phyloP scores from a whole-genome alignment of 2,113 vertebrate species.

The Amazona vittata region DNA sequence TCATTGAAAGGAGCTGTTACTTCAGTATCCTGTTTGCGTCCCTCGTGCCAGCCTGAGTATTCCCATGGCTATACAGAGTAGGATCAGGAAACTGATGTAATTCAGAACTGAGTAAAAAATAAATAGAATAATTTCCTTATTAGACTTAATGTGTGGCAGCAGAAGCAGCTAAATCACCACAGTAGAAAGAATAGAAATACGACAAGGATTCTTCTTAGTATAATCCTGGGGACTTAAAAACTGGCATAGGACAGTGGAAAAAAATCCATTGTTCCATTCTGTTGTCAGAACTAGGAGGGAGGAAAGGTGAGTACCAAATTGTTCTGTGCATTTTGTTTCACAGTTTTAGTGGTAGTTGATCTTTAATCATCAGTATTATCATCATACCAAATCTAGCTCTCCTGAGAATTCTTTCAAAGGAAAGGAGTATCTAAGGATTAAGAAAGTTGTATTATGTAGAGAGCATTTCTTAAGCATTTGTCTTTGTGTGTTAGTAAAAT shows the following conservation, averaged over 20 bases:
- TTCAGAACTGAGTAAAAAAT: not conserved
- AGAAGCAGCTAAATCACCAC: not conserved
- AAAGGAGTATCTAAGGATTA: not conserved
- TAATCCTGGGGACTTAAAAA: not conserved
- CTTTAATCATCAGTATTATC: not conserved
- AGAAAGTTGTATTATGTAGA: not conserved
- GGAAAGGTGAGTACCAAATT: not conserved
- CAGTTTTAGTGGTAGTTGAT: not conserved
- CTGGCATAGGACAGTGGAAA: not conserved
- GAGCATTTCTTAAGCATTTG: not conserved
- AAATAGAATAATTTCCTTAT: not conserved
- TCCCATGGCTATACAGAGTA: not conserved
- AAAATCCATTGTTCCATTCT: not conserved
- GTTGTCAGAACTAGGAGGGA: not conserved
- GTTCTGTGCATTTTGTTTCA: not conserved
- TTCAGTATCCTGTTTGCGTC: constrained; percentile 19
- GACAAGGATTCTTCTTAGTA: not conserved
- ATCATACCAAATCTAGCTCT: not conserved
- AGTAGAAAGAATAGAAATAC: not conserved
- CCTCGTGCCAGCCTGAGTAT: not conserved
- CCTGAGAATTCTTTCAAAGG: not conserved
- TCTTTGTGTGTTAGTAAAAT: not conserved
- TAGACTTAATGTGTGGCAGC: not conserved
- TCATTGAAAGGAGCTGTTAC: not conserved
- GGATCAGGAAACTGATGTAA: constrained; percentile 42